Conservation (phyloP, 2,113 vertebrate genomes). For the Tricholaema leucomelas region DNA sequence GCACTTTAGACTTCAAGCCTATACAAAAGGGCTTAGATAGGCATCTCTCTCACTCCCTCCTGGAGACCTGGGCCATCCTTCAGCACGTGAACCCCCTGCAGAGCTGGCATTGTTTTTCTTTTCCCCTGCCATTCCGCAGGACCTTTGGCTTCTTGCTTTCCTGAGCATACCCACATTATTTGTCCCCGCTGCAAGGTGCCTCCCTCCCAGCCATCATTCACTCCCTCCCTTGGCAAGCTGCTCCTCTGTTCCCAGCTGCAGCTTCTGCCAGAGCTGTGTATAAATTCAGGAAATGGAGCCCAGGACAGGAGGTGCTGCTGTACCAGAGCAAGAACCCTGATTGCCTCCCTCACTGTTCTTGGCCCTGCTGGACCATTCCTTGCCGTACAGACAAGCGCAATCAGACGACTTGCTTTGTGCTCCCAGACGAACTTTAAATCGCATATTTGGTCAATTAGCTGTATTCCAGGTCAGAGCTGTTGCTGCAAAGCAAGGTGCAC, state of each 20-base stretch:
- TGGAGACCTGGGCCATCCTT: neutral
- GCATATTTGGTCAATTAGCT: neutral
- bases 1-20: neutral
- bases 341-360: neutral
- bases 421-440: neutral
- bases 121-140: accelerated
- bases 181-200: neutral
- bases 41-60: neutral
- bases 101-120: neutral
- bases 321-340: neutral
- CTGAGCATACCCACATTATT: accelerated
- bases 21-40: neutral
- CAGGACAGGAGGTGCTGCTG: neutral
- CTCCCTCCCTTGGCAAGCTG: neutral
- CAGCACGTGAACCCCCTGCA: accelerated
- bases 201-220: neutral
- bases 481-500: neutral
- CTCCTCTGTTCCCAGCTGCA: neutral
- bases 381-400: neutral
- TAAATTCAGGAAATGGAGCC: neutral
- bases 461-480: neutral
- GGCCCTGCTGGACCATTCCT: accelerated
- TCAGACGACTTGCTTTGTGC: neutral
- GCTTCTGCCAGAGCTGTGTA: neutral
- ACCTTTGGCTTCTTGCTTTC: neutral